These are phyloP conservation scores for Hecatera dysodea DNA, from an alignment of 2,888 invertebrate species.

Conservation along the genomic window DNA sequence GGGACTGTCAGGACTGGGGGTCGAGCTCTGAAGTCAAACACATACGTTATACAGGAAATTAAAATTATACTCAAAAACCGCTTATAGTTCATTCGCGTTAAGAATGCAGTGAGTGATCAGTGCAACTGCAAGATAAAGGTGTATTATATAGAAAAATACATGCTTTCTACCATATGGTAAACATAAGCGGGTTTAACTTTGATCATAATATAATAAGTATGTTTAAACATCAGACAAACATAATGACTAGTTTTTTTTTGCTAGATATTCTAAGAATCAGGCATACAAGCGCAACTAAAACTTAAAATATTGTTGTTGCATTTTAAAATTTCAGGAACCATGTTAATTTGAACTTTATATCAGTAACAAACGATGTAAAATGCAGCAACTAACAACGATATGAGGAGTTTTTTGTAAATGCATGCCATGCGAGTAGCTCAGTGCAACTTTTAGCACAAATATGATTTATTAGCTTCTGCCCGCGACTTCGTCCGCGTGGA, in stretches of 20 bases:
- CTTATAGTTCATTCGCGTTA: no score
- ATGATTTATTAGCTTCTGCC: no score
- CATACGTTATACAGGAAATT: no score
- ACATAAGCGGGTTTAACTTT: neutral
- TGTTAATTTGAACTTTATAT: neutral
- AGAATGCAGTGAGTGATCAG: no score
- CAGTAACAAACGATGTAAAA: neutral
- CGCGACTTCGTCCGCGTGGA: no score
- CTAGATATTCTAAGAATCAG: neutral
- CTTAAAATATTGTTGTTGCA: neutral
- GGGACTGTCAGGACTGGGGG: constrained; percentile 90
- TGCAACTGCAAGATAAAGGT: no score
- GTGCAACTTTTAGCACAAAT: constrained; percentile 30
- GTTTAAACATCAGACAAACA: neutral
- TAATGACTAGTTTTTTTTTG: neutral
- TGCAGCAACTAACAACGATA: constrained; percentile 15
- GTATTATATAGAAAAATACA: neutral
- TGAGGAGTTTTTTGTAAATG: neutral
- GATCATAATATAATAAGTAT: no score
- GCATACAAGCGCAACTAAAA: neutral
- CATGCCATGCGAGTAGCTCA: constrained; percentile 20
- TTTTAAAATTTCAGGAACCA: neutral
- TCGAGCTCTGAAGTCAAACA: constrained; percentile 81
- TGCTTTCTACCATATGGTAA: neutral
- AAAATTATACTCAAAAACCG: no score